phyloP scores from a whole-genome alignment of 2,797 vertebrate genomes.

The Paedocypris micromegethes region DNA sequence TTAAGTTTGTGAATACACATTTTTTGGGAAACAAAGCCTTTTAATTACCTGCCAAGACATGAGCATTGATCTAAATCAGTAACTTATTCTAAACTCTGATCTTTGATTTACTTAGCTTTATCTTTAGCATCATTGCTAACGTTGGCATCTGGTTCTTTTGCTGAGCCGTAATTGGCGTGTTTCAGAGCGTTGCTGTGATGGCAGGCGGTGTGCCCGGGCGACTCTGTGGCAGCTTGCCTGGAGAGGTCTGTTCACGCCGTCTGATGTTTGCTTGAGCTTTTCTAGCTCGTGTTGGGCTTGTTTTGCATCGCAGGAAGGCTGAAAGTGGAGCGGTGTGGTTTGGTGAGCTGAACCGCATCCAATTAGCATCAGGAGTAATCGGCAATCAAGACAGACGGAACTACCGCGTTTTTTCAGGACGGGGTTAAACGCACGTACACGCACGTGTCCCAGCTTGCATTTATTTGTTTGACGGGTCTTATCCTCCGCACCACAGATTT shows the following conservation, averaged over 20 bases:
- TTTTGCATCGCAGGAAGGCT: constrained; percentile 41
- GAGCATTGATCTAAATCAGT: too few relatives aligned
- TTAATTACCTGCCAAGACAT: too few relatives aligned
- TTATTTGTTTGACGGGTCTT: constrained; percentile 22
- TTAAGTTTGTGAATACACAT: too few relatives aligned
- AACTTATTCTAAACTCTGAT: not conserved
- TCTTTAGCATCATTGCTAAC: not conserved
- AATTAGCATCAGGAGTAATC: constrained; percentile 43
- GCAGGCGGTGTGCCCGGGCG: constrained; percentile 15
- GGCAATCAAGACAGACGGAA: constrained; percentile 23
- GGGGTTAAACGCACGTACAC: constrained; percentile 11
- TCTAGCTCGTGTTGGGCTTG: constrained; percentile 36
- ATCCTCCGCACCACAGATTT: constrained; percentile 21
- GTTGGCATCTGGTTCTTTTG: not conserved
- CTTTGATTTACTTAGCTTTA: not conserved
- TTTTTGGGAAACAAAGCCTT: too few relatives aligned
- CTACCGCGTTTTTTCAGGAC: constrained; percentile 21
- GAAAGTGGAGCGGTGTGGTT: constrained; percentile 45
- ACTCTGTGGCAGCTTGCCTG: constrained; percentile 12
- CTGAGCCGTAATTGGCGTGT: constrained; percentile 32
- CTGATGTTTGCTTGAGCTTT: constrained; percentile 42
- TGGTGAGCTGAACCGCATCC: constrained; percentile 47
- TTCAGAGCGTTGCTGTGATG: constrained; percentile 9
- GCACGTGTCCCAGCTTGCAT: not conserved
- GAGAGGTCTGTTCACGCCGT: constrained; percentile 33